A percentile compares a stretch with the other conserved stretches of the same genome.
Evolutionary conservation across 2,113 vertebrate species (phyloP).

Genomic region (Dromaius novaehollandiae): DNA sequence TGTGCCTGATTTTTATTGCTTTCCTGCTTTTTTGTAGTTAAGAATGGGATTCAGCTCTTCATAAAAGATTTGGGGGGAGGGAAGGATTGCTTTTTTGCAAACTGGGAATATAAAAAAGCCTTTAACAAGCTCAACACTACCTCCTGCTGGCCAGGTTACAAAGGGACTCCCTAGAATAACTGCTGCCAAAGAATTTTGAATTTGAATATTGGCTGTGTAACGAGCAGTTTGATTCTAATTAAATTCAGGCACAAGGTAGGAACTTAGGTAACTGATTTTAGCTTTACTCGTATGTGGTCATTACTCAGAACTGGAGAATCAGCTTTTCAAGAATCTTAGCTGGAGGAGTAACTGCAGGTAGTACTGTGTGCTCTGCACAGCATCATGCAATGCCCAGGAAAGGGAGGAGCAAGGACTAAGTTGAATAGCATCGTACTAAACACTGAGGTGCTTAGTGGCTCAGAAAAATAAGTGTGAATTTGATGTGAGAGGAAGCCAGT

Average conservation of each 20-base stretch:
- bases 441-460: background rate
- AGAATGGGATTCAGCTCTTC: background rate
- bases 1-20: background rate
- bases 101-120: background rate
- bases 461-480: background rate
- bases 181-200: background rate
- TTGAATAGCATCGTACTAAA: background rate
- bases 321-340: background rate
- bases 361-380: background rate
- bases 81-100: background rate
- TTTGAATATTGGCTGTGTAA: background rate
- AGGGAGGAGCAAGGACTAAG: fast-evolving
- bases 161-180: background rate
- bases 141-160: background rate
- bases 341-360: background rate
- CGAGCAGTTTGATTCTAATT: background rate
- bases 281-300: background rate
- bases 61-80: background rate
- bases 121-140: background rate
- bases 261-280: background rate
- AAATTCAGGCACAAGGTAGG: background rate
- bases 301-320: background rate
- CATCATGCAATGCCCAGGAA: background rate
- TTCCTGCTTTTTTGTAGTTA: background rate
- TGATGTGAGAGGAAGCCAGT: background rate